phyloP scores from a whole-genome alignment of 2,797 vertebrate genomes.

The Brachyrhaphis roseni region DNA sequence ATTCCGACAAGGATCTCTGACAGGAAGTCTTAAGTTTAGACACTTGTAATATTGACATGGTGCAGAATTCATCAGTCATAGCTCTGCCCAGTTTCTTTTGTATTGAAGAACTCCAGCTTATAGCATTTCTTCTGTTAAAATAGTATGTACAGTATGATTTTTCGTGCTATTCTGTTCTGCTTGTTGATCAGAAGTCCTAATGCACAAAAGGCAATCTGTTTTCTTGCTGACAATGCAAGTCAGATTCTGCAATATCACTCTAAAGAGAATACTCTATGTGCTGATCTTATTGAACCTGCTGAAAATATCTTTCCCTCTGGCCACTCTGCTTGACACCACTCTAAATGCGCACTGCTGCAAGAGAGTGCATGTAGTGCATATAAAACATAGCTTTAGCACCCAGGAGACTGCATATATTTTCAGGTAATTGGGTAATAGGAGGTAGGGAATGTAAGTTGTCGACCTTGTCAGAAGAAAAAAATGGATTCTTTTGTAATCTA shows the following conservation, averaged over 20 bases:
- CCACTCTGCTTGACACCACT: constrained; percentile 46
- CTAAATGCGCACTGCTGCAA: constrained; percentile 52
- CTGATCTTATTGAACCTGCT: constrained; percentile 61
- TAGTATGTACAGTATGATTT: not conserved
- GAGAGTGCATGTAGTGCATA: constrained; percentile 55
- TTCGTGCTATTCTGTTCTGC: constrained; percentile 2
- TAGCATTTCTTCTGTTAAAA: not conserved
- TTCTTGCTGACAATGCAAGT: constrained; percentile 18
- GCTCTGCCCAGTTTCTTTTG: not conserved
- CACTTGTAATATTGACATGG: not conserved
- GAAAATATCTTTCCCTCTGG: constrained; percentile 48
- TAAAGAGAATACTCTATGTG: constrained; percentile 47
- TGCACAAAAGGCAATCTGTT: constrained; percentile 30
- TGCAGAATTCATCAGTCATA: not conserved
- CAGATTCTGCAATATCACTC: constrained; percentile 18
- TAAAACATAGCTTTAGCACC: constrained; percentile 62
- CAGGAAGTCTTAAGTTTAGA: not conserved
- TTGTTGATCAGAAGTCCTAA: constrained; percentile 43
- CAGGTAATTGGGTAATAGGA: constrained; percentile 48
- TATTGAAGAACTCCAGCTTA: not conserved
- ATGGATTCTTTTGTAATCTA: constrained; percentile 49
- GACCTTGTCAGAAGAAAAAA: constrained; percentile 40
- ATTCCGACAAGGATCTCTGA: not conserved
- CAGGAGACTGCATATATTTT: constrained; percentile 40
- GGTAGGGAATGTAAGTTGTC: constrained; percentile 52